Evolutionary conservation across 2,113 vertebrate species (phyloP), one percentile per base, ranked within the genome.

Genomic region (Eudyptes chrysolophus): DNA sequence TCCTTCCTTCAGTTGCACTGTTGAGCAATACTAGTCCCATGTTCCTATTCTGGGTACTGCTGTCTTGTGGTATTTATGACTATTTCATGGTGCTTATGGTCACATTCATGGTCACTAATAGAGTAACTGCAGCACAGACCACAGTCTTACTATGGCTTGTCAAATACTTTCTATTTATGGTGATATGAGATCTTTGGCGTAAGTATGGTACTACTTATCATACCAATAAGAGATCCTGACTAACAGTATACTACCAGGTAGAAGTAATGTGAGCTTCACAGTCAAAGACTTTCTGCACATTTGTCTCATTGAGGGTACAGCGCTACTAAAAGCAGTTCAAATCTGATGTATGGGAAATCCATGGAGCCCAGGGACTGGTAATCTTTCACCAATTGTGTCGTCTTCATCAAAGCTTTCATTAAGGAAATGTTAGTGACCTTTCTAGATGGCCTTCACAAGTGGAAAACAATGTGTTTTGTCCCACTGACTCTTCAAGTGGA

Each of bases 351-450:
- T 84, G 44, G 70, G 52, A 89, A 70, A 84, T 64, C 52, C 74
- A 2, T 72, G 44, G 34, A 94, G 44, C n/a, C 40, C 17, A 61
- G 8, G 40, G 38, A 25, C 8, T 65, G 34, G 13, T 57, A 66
- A 44, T 82, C 40, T 92, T 87, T 90, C 51, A 55, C 49, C 46
- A 36, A 79, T 57, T 1, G 2, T 40, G 26, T 72, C 40, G 24
- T 87, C 34, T 89, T 85, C 55, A 42, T 81, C 48, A 60, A 55
- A 87, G n/a, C 15, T 62, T 92, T 91, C 49, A 57, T 85, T 93
- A 68, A 92, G 44, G 32, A 80, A 61, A 34, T 52, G 25, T 26
- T 92, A n/a, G 14, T 92, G 78, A 76, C 34, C 65, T 76, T 96
- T 93, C 52, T 85, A 66, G 40, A 22, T 83, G 66, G 49, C 40